phyloP scores from a whole-genome alignment of 2,797 vertebrate species.

The Enteromius trimaculatus region DNA sequence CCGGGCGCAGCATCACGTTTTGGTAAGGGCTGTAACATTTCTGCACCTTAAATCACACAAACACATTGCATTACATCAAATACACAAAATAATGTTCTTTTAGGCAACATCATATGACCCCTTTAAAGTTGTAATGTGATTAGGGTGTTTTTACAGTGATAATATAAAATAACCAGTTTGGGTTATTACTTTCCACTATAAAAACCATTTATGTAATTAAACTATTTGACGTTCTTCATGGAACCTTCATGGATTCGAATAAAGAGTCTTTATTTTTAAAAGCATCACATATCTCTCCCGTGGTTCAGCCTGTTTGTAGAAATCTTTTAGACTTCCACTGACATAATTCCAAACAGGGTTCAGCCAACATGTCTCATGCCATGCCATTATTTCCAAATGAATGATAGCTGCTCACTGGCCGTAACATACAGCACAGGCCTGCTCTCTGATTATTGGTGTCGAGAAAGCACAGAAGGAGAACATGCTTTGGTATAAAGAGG shows the following conservation, averaged over 20 bases:
- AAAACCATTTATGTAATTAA: not conserved
- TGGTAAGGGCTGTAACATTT: too few relatives aligned
- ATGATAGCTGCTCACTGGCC: constrained; percentile 19
- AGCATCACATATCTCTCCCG: not conserved
- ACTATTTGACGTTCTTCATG: not conserved
- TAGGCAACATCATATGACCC: too few relatives aligned
- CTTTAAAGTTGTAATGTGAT: not conserved
- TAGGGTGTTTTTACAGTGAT: not conserved
- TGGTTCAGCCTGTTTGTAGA: not conserved
- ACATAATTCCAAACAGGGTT: constrained; percentile 11
- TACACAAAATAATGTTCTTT: too few relatives aligned
- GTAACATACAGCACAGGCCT: not conserved
- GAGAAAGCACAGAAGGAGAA: not conserved
- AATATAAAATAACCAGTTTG: not conserved
- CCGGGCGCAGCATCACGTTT: too few relatives aligned
- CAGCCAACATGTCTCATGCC: constrained; percentile 32
- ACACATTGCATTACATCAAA: too few relatives aligned
- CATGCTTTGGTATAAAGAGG: not conserved
- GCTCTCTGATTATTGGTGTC: constrained; percentile 1
- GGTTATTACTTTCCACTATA: not conserved
- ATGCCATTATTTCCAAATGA: constrained; percentile 50
- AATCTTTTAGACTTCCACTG: not conserved
- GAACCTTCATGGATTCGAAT: not conserved
- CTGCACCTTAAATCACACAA: too few relatives aligned
- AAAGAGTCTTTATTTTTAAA: constrained; percentile 1